Percentiles rank a stretch among this genome's conserved stretches.
These are phyloP conservation scores for Agrotis clavis DNA, from an alignment of 2,888 invertebrate species.

Conservation along the genomic window DNA sequence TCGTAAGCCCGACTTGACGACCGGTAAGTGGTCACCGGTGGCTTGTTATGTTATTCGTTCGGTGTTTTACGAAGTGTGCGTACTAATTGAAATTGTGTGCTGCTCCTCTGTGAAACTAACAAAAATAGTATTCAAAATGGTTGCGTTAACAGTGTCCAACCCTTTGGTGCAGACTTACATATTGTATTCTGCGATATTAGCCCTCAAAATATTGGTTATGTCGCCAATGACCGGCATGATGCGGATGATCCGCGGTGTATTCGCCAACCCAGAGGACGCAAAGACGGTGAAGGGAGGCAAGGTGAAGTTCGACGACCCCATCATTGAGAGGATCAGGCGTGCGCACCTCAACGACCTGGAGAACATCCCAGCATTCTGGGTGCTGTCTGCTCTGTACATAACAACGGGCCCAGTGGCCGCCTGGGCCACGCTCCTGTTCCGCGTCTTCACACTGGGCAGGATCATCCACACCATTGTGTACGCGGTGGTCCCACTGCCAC, in stretches of 20 bases:
- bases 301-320: slow-evolving; percentile 81
- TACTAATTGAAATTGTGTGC: slow-evolving; percentile 27
- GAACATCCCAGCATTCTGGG: slow-evolving; percentile 93
- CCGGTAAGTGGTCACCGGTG: slow-evolving; percentile 11
- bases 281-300: slow-evolving; percentile 72
- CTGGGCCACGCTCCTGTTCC: slow-evolving; percentile 82
- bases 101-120: slow-evolving; percentile 23
- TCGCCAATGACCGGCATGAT: slow-evolving; percentile 73
- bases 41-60: slow-evolving; percentile 51
- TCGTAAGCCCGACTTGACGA: slow-evolving; percentile 3
- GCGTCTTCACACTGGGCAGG: slow-evolving; percentile 90
- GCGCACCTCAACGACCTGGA: slow-evolving; percentile 94
- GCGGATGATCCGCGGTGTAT: slow-evolving; percentile 75
- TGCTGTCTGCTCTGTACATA: slow-evolving; percentile 91
- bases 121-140: slow-evolving; percentile 69
- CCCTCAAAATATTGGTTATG: slow-evolving; percentile 78
- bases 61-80: slow-evolving; percentile 30
- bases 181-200: slow-evolving; percentile 80
- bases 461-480: slow-evolving; percentile 93
- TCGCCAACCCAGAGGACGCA: slow-evolving; percentile 83
- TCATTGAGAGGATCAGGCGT: slow-evolving; percentile 83
- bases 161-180: slow-evolving; percentile 82
- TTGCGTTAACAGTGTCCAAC: slow-evolving; percentile 69
- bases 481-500: slow-evolving; percentile 91
- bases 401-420: slow-evolving; percentile 89